A percentile compares a stretch with the other conserved stretches of the same genome.
phyloP scores from a whole-genome alignment of 2,113 vertebrate genomes.

The Gila orcuttii region DNA sequence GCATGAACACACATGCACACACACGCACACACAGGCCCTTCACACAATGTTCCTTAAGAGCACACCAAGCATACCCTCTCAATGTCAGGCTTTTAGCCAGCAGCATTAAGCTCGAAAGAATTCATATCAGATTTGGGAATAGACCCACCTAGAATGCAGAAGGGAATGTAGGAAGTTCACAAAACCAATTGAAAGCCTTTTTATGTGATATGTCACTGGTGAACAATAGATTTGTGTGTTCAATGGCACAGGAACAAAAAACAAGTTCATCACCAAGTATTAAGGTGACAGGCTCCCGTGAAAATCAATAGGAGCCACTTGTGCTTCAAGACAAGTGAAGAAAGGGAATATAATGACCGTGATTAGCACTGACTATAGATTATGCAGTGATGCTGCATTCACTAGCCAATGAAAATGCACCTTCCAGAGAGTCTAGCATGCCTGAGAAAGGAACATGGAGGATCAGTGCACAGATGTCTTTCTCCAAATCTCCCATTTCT shows the following conservation, averaged over 20 bases:
- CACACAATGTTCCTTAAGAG: conserved; percentile 37
- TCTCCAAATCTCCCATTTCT: background rate
- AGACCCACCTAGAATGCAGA: conserved; percentile 33
- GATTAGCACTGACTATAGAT: conserved; percentile 23
- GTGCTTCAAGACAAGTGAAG: conserved; percentile 13
- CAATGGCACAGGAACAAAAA: conserved; percentile 14
- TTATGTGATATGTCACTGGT: conserved; percentile 1
- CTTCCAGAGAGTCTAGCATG: background rate
- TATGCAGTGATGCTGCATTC: background rate
- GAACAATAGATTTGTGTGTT: conserved; percentile 24
- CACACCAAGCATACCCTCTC: conserved; percentile 43
- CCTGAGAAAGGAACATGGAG: background rate
- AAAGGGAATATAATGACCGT: conserved; percentile 22
- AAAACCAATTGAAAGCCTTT: conserved; percentile 30
- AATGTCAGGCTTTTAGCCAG: conserved; percentile 45
- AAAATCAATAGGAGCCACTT: conserved; percentile 23
- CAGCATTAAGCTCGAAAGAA: conserved; percentile 45
- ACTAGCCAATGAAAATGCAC: conserved; percentile 3
- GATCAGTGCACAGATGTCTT: conserved; percentile 23
- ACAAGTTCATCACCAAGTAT: conserved; percentile 31
- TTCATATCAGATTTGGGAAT: conserved; percentile 47
- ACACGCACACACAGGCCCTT: conserved; percentile 30
- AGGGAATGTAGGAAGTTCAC: conserved; percentile 28
- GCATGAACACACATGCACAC: conserved; percentile 49
- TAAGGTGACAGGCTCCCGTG: conserved; percentile 16